Conservation (phyloP, 1,140 invertebrate species). For the Antheraea pernyi region DNA sequence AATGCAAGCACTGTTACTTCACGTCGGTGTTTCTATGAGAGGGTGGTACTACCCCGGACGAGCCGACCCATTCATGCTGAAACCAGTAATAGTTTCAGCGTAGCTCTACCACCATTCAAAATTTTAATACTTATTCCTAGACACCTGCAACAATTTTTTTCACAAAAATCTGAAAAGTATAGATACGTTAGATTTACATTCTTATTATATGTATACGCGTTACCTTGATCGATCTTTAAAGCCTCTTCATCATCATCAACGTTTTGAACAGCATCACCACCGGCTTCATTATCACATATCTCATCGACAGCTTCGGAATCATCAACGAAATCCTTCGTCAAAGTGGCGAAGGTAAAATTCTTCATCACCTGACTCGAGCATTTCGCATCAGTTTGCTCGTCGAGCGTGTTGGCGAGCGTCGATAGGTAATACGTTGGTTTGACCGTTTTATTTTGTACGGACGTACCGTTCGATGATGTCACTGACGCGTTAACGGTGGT, state of each 20-base stretch:
- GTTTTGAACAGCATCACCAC: slow-evolving; percentile 34
- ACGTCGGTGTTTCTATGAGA: too few relatives aligned
- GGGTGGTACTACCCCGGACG: too few relatives aligned
- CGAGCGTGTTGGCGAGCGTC: not conserved
- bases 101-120: too few relatives aligned
- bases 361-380: not conserved
- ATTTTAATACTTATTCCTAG: too few relatives aligned
- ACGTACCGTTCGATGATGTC: not conserved
- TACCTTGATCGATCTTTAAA: slow-evolving; percentile 67
- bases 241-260: slow-evolving; percentile 47
- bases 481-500: not conserved
- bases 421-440: not conserved
- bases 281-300: slow-evolving; percentile 25
- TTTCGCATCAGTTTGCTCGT: not conserved
- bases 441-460: not conserved
- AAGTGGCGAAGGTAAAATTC: slow-evolving; percentile 34
- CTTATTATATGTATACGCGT: too few relatives aligned
- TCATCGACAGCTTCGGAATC: slow-evolving; percentile 4
- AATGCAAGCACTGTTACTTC: too few relatives aligned
- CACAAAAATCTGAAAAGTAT: too few relatives aligned
- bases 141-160: too few relatives aligned
- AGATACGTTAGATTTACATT: too few relatives aligned
- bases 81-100: too few relatives aligned
- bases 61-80: too few relatives aligned
- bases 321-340: slow-evolving; percentile 37